Conservation (phyloP, 2,888 invertebrate genomes). For the Cepaea hortensis region DNA sequence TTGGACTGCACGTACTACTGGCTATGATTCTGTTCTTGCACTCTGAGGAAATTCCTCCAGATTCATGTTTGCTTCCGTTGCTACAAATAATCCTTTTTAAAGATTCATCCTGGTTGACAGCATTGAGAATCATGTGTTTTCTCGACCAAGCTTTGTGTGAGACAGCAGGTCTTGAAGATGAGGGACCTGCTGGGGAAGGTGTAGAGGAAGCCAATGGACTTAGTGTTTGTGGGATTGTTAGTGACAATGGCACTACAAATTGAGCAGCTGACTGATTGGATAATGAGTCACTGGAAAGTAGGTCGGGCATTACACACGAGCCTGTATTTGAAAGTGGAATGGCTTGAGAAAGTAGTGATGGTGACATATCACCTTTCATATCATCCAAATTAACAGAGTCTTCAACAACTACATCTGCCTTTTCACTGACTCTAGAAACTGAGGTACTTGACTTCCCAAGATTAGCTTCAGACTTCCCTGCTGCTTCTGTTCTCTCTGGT, state of each 20-base stretch:
- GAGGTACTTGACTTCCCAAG: constrained; percentile 1
- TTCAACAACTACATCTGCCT: not conserved
- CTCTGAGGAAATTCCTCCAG: constrained; percentile 42
- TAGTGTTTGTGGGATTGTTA: constrained; percentile 50
- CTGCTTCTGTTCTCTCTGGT: constrained; percentile 24
- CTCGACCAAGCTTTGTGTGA: constrained; percentile 48
- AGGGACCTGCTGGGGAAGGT: constrained; percentile 30
- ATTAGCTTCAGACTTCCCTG: not conserved
- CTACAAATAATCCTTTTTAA: constrained; percentile 44
- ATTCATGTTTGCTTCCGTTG: constrained; percentile 42
- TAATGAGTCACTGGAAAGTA: not conserved
- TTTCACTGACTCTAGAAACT: not conserved
- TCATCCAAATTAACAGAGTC: not conserved
- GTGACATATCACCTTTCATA: not conserved
- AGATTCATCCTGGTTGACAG: constrained; percentile 51
- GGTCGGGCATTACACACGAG: not conserved
- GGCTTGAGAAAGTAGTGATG: not conserved
- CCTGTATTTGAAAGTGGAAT: not conserved
- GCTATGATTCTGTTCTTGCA: constrained; percentile 37
- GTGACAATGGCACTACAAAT: constrained; percentile 47
- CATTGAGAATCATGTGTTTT: constrained; percentile 53
- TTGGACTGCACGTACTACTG: constrained; percentile 47
- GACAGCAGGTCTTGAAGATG: constrained; percentile 2
- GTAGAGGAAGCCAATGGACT: constrained; percentile 28
- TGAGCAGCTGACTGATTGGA: constrained; percentile 28